Evolutionary conservation across 1,140 invertebrate genomes (phyloP).

Genomic region (Adoxophyes honmai): DNA sequence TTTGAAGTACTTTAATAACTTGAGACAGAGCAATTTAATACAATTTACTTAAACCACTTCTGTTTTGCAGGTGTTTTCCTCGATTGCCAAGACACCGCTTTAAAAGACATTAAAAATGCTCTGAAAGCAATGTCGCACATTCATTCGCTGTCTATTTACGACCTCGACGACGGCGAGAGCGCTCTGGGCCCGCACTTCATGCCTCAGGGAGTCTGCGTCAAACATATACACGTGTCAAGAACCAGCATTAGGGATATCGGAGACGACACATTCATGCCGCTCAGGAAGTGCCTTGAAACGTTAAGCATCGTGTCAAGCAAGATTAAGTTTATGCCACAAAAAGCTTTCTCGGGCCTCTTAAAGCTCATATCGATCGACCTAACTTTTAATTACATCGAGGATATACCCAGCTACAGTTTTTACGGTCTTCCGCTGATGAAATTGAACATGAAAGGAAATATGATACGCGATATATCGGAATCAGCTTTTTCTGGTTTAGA

Average conservation of each 20-base stretch:
- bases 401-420: slow-evolving; percentile 91
- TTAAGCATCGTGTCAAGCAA: slow-evolving; percentile 89
- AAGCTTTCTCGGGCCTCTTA: slow-evolving; percentile 84
- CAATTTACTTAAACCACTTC: slow-evolving; percentile 3
- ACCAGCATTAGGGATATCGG: slow-evolving; percentile 86
- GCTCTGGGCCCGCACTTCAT: slow-evolving; percentile 65
- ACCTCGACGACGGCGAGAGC: slow-evolving; percentile 63
- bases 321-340: slow-evolving; percentile 88
- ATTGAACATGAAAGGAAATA: slow-evolving; percentile 90
- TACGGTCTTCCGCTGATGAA: slow-evolving; percentile 89
- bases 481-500: slow-evolving; percentile 92
- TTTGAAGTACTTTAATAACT: no score
- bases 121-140: slow-evolving; percentile 54
- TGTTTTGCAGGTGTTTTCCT: slow-evolving; percentile 59
- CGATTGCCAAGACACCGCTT: slow-evolving; percentile 61
- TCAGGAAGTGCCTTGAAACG: slow-evolving; percentile 87
- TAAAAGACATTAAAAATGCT: slow-evolving; percentile 63
- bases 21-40: not conserved
- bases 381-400: slow-evolving; percentile 90
- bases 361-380: slow-evolving; percentile 88
- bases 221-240: slow-evolving; percentile 90
- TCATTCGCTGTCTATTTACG: slow-evolving; percentile 61
- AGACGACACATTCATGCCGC: slow-evolving; percentile 84
- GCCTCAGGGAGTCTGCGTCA: slow-evolving; percentile 82
- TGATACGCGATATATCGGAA: slow-evolving; percentile 87